Evolutionary conservation across 2,113 vertebrate species (phyloP).

Genomic region (Nyctibius bracteatus): DNA sequence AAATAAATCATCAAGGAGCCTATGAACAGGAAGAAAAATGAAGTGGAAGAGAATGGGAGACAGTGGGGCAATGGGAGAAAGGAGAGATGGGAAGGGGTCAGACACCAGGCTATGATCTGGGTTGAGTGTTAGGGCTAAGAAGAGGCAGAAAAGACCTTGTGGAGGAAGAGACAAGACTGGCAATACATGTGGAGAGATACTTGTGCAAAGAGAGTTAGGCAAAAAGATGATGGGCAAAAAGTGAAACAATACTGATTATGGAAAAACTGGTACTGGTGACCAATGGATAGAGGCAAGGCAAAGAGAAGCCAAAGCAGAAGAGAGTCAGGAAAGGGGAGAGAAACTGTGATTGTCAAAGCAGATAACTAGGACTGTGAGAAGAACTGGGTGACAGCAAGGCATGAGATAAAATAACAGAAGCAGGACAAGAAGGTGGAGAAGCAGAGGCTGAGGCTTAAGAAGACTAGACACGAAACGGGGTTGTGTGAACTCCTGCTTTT

Average conservation of each 20-base stretch:
- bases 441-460: neutral
- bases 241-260: neutral
- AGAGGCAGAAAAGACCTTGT: neutral
- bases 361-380: neutral
- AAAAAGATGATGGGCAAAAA: neutral
- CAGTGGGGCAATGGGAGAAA: neutral
- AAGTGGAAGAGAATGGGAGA: neutral
- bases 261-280: neutral
- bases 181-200: neutral
- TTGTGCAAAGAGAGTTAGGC: fast-evolving
- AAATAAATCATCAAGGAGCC: neutral
- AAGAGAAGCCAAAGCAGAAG: neutral
- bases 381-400: neutral
- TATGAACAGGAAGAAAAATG: neutral
- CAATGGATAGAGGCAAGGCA: neutral
- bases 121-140: neutral
- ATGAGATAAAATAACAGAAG: neutral
- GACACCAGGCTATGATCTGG: neutral
- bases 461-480: neutral
- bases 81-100: neutral
- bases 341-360: neutral
- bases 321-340: neutral
- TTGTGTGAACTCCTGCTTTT: neutral
- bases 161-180: neutral
- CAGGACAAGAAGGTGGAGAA: neutral